Evolutionary conservation across 2,888 invertebrate genomes (phyloP), one percentile per base, ranked within the genome.

Genomic region (Pyrgus malvae): DNA sequence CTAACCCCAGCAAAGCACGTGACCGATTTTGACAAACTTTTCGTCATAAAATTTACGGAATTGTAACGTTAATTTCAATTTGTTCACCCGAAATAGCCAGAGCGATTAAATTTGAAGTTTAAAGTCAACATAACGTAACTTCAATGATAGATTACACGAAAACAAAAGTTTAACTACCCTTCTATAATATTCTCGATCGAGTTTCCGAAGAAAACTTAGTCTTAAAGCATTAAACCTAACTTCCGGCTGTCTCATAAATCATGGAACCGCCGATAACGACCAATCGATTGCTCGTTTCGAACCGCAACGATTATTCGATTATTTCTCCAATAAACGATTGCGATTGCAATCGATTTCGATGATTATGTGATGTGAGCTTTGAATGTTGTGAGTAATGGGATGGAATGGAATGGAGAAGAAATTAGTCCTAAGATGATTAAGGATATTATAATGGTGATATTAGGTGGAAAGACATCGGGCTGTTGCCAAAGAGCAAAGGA

Each of bases 221-320:
- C 45, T 53, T 45, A 45, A 51, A 45, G 31, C 55, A 41, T 55
- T 44, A 54, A 42, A 58, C 35, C 48, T 25, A 42, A 57, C 41
- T 45, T 48, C 38, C 41, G 33, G 17, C 51, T 42, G 50, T 42
- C 56, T 40, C 53, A 56, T 57, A 59, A 59, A 57, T 57, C 55
- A 59, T 55, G 12, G 27, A 23, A 48, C 46, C 41, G 29, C 38
- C 55, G 56, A 57, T 51, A 56, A 44, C 55, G 56, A 59, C 50
- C 44, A 51, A 57, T 48, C 50, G 56, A 56, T 59, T 41, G 35
- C 29, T 46, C 29, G 35, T 48, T 25, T 31, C 33, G 19, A 11
- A 48, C 56, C 50, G 55, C 55, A 51, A 37, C 51, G 57, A 59
- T 51, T 55, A 55, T 55, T 55, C 56, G 56, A 53, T 45, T 46